phyloP scores from a whole-genome alignment of 2,888 invertebrate genomes.

The Leptinotarsa haldemani region DNA sequence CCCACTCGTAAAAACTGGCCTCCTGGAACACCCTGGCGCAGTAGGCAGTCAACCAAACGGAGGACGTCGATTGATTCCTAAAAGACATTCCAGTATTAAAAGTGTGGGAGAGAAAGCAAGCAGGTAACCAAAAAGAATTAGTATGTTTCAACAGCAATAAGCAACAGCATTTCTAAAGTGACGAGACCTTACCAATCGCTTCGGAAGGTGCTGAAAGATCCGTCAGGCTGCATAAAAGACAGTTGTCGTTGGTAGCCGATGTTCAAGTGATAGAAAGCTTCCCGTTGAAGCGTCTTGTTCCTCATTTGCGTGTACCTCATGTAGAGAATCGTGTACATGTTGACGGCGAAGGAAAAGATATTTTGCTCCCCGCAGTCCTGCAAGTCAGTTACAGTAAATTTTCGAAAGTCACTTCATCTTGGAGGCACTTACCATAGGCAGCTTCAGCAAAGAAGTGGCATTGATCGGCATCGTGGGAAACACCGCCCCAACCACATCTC shows the following conservation, averaged over 20 bases:
- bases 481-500: slow-evolving; percentile 93
- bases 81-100: slow-evolving; percentile 32
- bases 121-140: too few relatives aligned
- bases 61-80: slow-evolving; percentile 86
- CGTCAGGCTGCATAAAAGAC: slow-evolving; percentile 90
- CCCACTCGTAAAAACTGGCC: slow-evolving; percentile 97
- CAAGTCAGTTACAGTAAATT: slow-evolving; percentile 4
- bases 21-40: slow-evolving; percentile 89
- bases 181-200: slow-evolving; percentile 81
- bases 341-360: slow-evolving; percentile 96
- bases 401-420: neutral
- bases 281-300: slow-evolving; percentile 81
- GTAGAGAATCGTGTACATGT: slow-evolving; percentile 90
- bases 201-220: slow-evolving; percentile 90
- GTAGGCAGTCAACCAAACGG: slow-evolving; percentile 94
- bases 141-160: too few relatives aligned
- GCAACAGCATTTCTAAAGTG: too few relatives aligned
- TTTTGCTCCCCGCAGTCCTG: slow-evolving; percentile 91
- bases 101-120: too few relatives aligned
- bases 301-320: slow-evolving; percentile 92
- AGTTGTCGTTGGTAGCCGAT: slow-evolving; percentile 89
- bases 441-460: slow-evolving; percentile 80
- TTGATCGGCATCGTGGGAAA: slow-evolving; percentile 94
- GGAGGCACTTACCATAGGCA: slow-evolving; percentile 76
- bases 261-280: slow-evolving; percentile 90